Conservation (phyloP, 2,113 vertebrate species). For the Cyanocitta stelleri region DNA sequence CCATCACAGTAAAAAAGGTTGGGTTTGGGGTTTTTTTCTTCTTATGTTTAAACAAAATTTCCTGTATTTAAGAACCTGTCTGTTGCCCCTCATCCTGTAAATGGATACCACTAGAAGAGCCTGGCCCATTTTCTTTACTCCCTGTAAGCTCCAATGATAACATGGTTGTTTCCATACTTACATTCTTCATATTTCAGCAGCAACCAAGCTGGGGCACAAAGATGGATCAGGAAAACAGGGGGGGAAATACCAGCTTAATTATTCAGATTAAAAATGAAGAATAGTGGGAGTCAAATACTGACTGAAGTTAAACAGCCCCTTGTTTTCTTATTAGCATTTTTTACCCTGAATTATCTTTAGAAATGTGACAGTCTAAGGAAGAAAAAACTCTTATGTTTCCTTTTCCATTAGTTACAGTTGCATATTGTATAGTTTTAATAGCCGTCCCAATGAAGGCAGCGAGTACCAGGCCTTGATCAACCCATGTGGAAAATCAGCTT, state of each 20-base stretch:
- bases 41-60: background rate
- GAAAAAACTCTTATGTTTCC: background rate
- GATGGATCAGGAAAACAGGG: rapidly evolving
- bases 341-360: background rate
- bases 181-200: background rate
- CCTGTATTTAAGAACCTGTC: background rate
- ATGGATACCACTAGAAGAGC: background rate
- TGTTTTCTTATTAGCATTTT: background rate
- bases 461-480: background rate
- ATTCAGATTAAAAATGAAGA: background rate
- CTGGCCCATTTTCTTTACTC: background rate
- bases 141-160: background rate
- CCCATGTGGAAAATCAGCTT: background rate
- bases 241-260: background rate
- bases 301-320: background rate
- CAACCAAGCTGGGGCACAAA: background rate
- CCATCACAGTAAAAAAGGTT: background rate
- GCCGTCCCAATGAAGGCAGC: background rate
- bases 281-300: background rate
- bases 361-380: background rate
- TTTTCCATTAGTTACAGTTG: background rate
- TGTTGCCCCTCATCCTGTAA: background rate
- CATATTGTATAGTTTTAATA: background rate
- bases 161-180: background rate
- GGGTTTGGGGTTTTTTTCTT: rapidly evolving